Base-by-base conservation (phyloP, 1,140 invertebrate species). In the Apis dorsata region DNA sequence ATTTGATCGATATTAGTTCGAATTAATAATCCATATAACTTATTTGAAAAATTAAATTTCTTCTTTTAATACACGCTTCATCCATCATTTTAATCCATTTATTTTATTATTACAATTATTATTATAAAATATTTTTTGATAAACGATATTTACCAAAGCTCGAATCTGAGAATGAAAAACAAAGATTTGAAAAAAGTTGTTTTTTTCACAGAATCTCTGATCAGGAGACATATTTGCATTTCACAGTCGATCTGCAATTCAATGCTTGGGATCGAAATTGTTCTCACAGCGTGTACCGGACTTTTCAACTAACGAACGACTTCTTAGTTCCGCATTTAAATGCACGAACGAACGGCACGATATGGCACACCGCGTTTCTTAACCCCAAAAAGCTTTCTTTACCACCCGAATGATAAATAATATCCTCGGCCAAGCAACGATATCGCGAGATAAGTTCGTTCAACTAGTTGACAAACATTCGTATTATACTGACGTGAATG, bases 191-290 rank as follows among this genome's bases (percentile, higher is more conserved):
- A 44, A 15, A 51, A 21, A 13, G n/a, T 15, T 21, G 11, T 69
- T 34, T 34, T 49, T 69, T 65, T n/a, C 55, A 24, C 63, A 10
- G 53, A 57, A 80, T 71, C 24, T 63, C 21, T 5, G n/a, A 19
- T 21, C 70, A 28, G 60, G 34, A 21, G 55, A 53, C 65, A 2
- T 65, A 81, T 84, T 87, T 84, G 78, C 73, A 70, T 76, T 44
- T 66, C 73, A 17, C 69, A 62, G 63, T 19, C 60, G 63, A 87
- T 86, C 77, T 84, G 85, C 85, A 85, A 88, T 87, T 87, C 66
- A 82, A 81, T 79, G 70, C 75, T 49, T 34, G 17, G 63, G 75
- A 88, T 70, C 65, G 77, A 83, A 77, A 78, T 75, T 74, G 59
- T 76, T 74, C 51, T 24, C 72, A 34, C 53, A 19, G 24, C 21